These are phyloP conservation scores for Gnathonemus echidnorhynchus DNA, from an alignment of 2,113 vertebrate genomes.

Conservation along the genomic window DNA sequence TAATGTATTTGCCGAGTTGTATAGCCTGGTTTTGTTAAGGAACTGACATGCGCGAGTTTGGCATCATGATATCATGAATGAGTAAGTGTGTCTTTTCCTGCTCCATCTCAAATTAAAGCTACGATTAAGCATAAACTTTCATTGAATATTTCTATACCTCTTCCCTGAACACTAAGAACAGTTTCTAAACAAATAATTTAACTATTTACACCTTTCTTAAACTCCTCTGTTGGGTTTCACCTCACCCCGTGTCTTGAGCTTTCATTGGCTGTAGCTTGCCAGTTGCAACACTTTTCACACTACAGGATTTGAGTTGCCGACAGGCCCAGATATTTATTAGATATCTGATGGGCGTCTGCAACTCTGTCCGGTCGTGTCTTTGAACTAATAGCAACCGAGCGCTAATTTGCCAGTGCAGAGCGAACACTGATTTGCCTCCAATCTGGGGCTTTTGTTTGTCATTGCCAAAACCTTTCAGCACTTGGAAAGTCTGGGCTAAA, in stretches of 20 bases:
- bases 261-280: background rate
- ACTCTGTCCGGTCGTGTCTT: background rate
- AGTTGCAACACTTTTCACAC: background rate
- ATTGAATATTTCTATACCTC: no score
- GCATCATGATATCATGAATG: background rate
- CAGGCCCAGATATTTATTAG: background rate
- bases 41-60: background rate
- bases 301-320: background rate
- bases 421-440: background rate
- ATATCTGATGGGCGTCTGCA: background rate
- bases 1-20: background rate
- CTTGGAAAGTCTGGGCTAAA: background rate
- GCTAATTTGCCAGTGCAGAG: no score
- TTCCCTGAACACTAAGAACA: background rate
- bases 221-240: background rate
- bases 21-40: background rate
- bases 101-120: background rate
- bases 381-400: background rate
- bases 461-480: background rate
- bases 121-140: background rate
- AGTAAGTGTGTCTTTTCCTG: background rate
- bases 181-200: background rate
- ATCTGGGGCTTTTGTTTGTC: background rate
- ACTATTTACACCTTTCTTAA: background rate
- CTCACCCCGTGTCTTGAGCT: background rate